Evolutionary conservation across 2,797 vertebrate species (phyloP).

Genomic region (Zenarchopterus dispar): DNA sequence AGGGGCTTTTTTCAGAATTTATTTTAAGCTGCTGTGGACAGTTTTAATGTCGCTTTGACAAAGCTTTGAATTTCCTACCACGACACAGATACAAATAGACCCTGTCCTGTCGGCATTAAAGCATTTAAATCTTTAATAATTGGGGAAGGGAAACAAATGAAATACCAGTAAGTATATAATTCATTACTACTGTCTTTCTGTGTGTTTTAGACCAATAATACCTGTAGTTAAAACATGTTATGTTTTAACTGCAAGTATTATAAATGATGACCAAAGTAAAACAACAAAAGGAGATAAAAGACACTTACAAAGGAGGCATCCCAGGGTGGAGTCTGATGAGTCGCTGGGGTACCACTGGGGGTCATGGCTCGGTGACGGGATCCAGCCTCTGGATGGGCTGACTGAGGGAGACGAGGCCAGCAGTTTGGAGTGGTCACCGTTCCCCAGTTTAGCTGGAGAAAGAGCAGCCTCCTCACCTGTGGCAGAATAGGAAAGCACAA

Average conservation of each 20-base stretch:
- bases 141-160: too few relatives aligned
- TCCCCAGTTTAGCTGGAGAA: constrained; percentile 93
- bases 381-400: constrained; percentile 95
- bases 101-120: too few relatives aligned
- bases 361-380: constrained; percentile 96
- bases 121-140: too few relatives aligned
- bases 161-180: too few relatives aligned
- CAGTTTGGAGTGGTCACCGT: constrained; percentile 91
- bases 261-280: neutral
- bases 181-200: too few relatives aligned
- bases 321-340: constrained; percentile 93
- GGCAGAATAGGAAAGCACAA: neutral
- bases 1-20: too few relatives aligned
- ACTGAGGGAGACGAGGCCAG: constrained; percentile 90
- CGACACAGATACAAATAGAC: too few relatives aligned
- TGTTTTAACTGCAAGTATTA: neutral
- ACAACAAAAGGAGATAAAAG: neutral
- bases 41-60: too few relatives aligned
- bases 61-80: too few relatives aligned
- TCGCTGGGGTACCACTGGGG: constrained; percentile 99
- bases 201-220: neutral
- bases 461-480: constrained; percentile 92
- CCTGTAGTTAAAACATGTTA: too few relatives aligned
- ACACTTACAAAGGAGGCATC: constrained; percentile 94
- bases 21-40: too few relatives aligned